Evolutionary conservation across 2,797 vertebrate species (phyloP).

Genomic region (Hafferia zeledoni): DNA sequence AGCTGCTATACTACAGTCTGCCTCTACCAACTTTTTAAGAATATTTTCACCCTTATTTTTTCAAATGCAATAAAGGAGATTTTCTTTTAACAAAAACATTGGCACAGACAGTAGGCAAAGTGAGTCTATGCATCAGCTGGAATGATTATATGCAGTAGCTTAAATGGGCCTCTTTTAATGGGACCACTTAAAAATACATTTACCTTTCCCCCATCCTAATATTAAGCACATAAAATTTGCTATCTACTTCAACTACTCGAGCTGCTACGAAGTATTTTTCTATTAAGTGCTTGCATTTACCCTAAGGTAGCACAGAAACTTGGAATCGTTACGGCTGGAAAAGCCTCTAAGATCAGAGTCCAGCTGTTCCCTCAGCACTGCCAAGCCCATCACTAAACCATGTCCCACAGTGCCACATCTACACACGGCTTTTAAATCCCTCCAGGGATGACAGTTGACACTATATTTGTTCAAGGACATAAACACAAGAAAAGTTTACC

Average conservation of each 20-base stretch:
- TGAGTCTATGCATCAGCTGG: not conserved
- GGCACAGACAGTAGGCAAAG: not conserved
- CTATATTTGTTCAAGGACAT: not conserved
- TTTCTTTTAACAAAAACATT: not conserved
- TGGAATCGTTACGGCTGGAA: not conserved
- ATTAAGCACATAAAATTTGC: not conserved
- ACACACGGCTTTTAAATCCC: not conserved
- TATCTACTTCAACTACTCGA: not conserved
- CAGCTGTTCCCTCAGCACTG: not conserved
- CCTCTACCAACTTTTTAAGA: not conserved
- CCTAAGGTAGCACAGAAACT: not conserved
- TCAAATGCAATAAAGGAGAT: not conserved
- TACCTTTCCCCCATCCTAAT: not conserved
- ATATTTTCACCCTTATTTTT: not conserved
- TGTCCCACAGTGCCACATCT: not conserved
- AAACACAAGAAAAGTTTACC: not conserved
- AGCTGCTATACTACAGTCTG: not conserved
- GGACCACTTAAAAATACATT: not conserved
- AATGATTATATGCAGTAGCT: not conserved
- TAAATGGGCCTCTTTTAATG: not conserved
- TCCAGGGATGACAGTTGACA: not conserved
- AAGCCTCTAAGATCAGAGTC: not conserved
- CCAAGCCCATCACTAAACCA: not conserved
- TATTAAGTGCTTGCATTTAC: not conserved
- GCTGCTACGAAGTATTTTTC: not conserved